These are phyloP conservation scores for Asobara japonica DNA, from an alignment of 1,140 invertebrate species.

Conservation along the genomic window DNA sequence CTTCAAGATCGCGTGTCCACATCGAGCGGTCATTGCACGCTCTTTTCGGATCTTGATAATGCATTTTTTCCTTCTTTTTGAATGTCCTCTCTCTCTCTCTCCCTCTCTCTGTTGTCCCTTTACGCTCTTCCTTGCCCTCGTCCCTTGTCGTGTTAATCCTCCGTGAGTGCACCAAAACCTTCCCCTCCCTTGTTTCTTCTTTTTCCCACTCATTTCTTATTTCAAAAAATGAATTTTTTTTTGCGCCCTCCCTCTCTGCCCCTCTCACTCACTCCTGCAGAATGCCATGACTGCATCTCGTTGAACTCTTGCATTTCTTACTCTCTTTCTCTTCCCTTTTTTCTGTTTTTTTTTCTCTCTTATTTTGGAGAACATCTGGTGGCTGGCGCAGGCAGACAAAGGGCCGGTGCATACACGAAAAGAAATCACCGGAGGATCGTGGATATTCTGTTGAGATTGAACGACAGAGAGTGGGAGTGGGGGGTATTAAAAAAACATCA, in stretches of 20 bases:
- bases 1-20: slow-evolving; percentile 41
- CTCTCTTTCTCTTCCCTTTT: too few species aligned
- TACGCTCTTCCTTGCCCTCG: slow-evolving; percentile 26
- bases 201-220: slow-evolving; percentile 18
- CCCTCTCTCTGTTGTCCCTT: slow-evolving; percentile 17
- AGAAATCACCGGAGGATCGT: slow-evolving; percentile 21
- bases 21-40: slow-evolving; percentile 57
- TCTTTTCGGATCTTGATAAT: slow-evolving; percentile 52
- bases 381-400: slow-evolving; percentile 53
- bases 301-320: slow-evolving; percentile 51
- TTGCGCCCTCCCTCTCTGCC: slow-evolving; percentile 22
- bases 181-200: slow-evolving; percentile 16
- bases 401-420: slow-evolving; percentile 40
- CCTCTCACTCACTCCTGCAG: slow-evolving; percentile 16
- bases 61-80: slow-evolving; percentile 40
- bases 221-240: background rate
- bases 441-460: background rate
- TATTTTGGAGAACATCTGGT: slow-evolving; percentile 60
- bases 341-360: too few species aligned
- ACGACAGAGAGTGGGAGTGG: background rate
- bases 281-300: background rate
- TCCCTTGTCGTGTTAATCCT: slow-evolving; percentile 23
- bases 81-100: slow-evolving; percentile 28
- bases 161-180: background rate
- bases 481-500: background rate